Evolutionary conservation across 2,113 vertebrate species (phyloP).

Genomic region (Oryzias melastigma): DNA sequence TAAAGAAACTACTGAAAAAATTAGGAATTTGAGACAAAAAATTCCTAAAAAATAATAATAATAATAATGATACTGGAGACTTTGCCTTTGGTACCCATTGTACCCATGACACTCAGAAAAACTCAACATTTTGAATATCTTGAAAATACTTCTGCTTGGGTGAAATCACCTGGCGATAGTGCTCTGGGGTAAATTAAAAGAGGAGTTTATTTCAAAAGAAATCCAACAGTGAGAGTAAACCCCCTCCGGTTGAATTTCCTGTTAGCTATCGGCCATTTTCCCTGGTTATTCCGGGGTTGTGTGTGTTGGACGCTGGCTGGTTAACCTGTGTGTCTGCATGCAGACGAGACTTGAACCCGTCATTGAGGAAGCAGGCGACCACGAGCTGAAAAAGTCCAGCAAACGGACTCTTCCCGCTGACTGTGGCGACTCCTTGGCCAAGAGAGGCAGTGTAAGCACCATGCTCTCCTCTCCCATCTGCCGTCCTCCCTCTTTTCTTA

Average conservation of each 20-base stretch:
- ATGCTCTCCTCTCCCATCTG: constrained; percentile 69
- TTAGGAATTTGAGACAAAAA: too few species aligned
- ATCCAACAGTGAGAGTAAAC: not conserved
- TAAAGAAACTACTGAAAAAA: too few species aligned
- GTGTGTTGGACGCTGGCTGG: constrained; percentile 9
- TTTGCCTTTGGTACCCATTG: too few species aligned
- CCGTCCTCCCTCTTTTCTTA: constrained; percentile 5
- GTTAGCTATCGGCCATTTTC: not conserved
- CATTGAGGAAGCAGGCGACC: constrained; percentile 96
- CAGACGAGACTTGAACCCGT: constrained; percentile 98
- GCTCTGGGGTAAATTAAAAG: too few species aligned
- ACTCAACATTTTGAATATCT: too few species aligned
- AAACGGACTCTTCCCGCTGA: constrained; percentile 98
- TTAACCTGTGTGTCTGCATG: constrained; percentile 75
- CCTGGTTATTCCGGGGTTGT: constrained; percentile 3
- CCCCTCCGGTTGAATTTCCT: not conserved
- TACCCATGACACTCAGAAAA: too few species aligned
- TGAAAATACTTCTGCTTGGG: too few species aligned
- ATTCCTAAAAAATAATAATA: too few species aligned
- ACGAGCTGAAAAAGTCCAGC: constrained; percentile 99
- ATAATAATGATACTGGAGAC: too few species aligned
- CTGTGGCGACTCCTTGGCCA: constrained; percentile 98
- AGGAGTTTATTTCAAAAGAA: not conserved
- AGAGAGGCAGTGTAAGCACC: constrained; percentile 98
- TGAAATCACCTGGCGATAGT: too few species aligned